Evolutionary conservation across 2,797 vertebrate genomes (phyloP), one percentile per base, ranked within the genome.

Genomic region (Chelmon rostratus): DNA sequence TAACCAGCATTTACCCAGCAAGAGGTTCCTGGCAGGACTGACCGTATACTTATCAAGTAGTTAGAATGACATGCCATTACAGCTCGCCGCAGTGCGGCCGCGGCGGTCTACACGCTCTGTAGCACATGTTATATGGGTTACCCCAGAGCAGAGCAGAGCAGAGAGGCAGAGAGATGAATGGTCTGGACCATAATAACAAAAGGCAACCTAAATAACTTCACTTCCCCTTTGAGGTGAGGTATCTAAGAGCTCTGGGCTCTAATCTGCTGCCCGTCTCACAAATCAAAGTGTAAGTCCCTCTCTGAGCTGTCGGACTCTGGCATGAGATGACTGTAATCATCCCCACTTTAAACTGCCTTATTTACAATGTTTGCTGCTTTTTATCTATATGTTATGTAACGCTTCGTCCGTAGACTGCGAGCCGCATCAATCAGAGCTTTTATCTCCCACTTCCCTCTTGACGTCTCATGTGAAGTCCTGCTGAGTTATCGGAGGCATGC

Each of bases 61-160:
- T 94, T 93, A 91, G 92, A 93, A 91, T 91, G 94, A 94, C 92
- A 92, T 91, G 93, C 93, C 83, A 93, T 94, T 94, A 92, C 83
- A 90, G 86, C 58, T 59, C 56, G 57, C 92, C 91, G 8, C 92
- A 88, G 70, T 85, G 93, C 46, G 94, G 92, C 86, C 61, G 78
- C 70, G 49, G 89, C 10, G 86, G 90, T 84, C 85, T 86, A 50
- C 74, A 56, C 67, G 65, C 82, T 83, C 83, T 73, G 84, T 67
- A 80, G 88, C 83, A 88, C 77, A 92, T 91, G 90, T 77, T 86
- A 68, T 68, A 78, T 18, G 86, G 90, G 81, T 90, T 85, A 88
- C 76, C 76, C 83, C 87, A 75, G 75, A 79, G 82, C 59, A 46
- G 67, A 57, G 42, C 87, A 75, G 75, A 79, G 82, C 59, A 46